Evolutionary conservation across 2,797 vertebrate species (phyloP), one percentile per base, ranked within the genome.

Genomic region (Diglossa cyanea): DNA sequence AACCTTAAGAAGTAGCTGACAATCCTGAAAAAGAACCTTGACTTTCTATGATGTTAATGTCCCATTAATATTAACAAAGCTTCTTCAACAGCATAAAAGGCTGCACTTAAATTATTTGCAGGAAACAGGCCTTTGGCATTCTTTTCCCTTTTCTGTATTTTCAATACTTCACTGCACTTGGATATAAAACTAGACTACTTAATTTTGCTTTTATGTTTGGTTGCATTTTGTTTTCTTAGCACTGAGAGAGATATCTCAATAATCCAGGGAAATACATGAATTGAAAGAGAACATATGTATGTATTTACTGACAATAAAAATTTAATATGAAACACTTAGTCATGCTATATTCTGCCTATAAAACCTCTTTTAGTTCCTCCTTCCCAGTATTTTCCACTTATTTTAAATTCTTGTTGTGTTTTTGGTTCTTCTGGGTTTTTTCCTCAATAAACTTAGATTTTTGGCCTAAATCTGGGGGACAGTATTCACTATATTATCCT

Each of bases 361-460:
- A 95, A 93, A 62, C 25, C 28, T 71, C 37, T 90, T 88, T 58
- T 88, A 74, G 9, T 86, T 95, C 51, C 40, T 91, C 76, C 76
- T 94, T 92, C 75, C 51, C 66, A 62, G 26, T 65, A 81, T 83
- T 93, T 89, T 54, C 30, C 8, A 25, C 25, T 88, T 71, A 20
- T 71, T 77, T 86, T 76, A 50, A 50, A 57, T 72, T 76, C 17
- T 66, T 23, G 3, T 19, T 57, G 2, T 35, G 18, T 0, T 21
- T 66, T 47, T 26, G 3, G 7, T 4, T 45, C 1, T 63, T 21
- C 51, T 23, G 5, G 6, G 1, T 13, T 19, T 77, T 67, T 42
- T 5, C 6, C n/a, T 71, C 20, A 42, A 60, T 61, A 82, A 73
- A 62, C 13, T 53, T 70, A 53, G 37, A 12, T 30, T 86, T 89